phyloP scores from a whole-genome alignment of 2,888 invertebrate genomes.

The Agrotis exclamationis region DNA sequence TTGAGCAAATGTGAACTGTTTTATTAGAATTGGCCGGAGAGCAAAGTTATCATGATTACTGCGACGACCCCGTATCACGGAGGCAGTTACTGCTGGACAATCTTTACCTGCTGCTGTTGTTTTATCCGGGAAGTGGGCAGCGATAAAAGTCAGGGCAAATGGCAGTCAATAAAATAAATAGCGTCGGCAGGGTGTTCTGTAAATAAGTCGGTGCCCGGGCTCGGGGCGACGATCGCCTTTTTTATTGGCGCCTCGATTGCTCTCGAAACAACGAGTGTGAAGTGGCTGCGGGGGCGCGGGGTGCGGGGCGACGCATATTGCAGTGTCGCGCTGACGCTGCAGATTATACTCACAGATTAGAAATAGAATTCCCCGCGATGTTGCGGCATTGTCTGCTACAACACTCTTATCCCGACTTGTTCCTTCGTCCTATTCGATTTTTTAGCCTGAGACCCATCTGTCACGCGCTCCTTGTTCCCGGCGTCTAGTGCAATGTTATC shows the following conservation, averaged over 20 bases:
- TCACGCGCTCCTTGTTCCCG: not conserved
- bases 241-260: slow-evolving; percentile 91
- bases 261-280: slow-evolving; percentile 89
- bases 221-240: slow-evolving; percentile 90
- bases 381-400: slow-evolving; percentile 73
- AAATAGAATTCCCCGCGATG: slow-evolving; percentile 81
- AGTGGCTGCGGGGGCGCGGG: slow-evolving; percentile 65
- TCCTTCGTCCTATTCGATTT: slow-evolving; percentile 45
- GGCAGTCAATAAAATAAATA: slow-evolving; percentile 91
- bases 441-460: slow-evolving; percentile 34
- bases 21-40: slow-evolving; percentile 51
- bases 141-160: slow-evolving; percentile 91
- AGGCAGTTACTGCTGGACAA: slow-evolving; percentile 61
- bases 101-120: slow-evolving; percentile 87
- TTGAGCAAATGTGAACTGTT: slow-evolving; percentile 55
- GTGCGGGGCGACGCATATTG: slow-evolving; percentile 79
- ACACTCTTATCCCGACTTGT: slow-evolving; percentile 63
- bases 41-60: slow-evolving; percentile 64
- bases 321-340: slow-evolving; percentile 82
- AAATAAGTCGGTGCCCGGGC: slow-evolving; percentile 88
- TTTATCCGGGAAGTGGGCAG: slow-evolving; percentile 88
- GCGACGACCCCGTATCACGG: slow-evolving; percentile 55
- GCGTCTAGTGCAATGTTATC: slow-evolving; percentile 25
- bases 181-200: slow-evolving; percentile 90
- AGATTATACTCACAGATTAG: slow-evolving; percentile 88